Evolutionary conservation across 2,797 vertebrate species (phyloP).

Genomic region (Macropodus opercularis): DNA sequence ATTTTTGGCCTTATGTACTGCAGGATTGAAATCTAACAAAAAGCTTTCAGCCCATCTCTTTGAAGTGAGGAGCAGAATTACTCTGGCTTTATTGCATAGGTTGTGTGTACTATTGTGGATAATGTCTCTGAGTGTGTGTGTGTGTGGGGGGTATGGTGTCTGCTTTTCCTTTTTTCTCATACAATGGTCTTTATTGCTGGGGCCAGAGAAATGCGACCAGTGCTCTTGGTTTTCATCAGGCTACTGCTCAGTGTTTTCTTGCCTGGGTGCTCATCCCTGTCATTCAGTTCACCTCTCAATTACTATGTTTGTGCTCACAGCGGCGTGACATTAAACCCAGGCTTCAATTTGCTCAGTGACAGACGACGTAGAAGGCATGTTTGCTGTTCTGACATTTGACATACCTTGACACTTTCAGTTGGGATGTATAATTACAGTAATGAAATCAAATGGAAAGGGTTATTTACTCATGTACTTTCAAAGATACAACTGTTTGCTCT

Average conservation of each 20-base stretch:
- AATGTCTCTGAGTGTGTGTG: conserved; percentile 48
- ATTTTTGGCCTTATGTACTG: conserved; percentile 68
- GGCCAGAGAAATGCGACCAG: conserved; percentile 62
- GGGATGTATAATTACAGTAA: conserved; percentile 73
- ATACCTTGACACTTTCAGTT: conserved; percentile 49
- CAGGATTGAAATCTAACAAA: conserved; percentile 74
- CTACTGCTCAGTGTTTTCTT: conserved; percentile 70
- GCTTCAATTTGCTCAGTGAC: conserved; percentile 82
- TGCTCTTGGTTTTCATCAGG: conserved; percentile 74
- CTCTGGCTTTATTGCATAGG: conserved; percentile 70
- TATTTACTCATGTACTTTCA: conserved; percentile 66
- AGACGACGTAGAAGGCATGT: conserved; percentile 74
- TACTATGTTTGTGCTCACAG: conserved; percentile 83
- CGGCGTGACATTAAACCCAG: conserved; percentile 81
- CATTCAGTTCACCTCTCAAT: conserved; percentile 83
- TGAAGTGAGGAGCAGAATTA: conserved; percentile 74
- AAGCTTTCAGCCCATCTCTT: conserved; percentile 75
- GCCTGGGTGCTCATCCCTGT: conserved; percentile 81
- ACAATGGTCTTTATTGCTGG: conserved; percentile 73
- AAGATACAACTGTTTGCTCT: conserved; percentile 18
- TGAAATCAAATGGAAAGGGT: conserved; percentile 61
- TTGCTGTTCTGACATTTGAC: conserved; percentile 73
- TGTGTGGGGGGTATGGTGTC: conserved; percentile 30
- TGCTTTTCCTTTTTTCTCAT: conserved; percentile 62
- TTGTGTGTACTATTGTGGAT: conserved; percentile 70